phyloP scores from a whole-genome alignment of 2,888 invertebrate species.

The Oxytorus armatus region DNA sequence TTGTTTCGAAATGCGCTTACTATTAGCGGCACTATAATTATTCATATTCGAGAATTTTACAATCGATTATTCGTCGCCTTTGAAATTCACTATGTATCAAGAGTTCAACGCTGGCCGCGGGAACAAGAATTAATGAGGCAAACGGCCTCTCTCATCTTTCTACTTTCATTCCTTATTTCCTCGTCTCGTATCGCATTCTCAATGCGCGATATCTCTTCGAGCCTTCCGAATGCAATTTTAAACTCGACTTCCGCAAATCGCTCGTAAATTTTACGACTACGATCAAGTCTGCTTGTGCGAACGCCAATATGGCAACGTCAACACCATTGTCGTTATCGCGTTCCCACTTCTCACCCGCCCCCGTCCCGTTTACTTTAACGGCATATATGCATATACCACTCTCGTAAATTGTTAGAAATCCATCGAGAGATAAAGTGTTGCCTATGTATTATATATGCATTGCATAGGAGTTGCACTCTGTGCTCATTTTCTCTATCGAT shows the following conservation, averaged over 20 bases:
- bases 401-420: not conserved
- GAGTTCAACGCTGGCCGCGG: constrained; percentile 7
- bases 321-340: constrained; percentile 19
- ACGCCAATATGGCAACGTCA: constrained; percentile 36
- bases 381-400: not conserved
- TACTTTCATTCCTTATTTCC: constrained; percentile 26
- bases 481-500: too few species aligned
- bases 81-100: not conserved
- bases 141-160: constrained; percentile 15
- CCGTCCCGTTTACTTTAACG: constrained; percentile 8
- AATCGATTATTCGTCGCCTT: not conserved
- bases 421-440: too few species aligned
- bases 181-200: constrained; percentile 3
- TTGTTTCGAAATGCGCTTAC: not conserved
- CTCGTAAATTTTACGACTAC: constrained; percentile 72
- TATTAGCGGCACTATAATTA: not conserved
- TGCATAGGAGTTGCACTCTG: too few species aligned
- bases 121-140: too few species aligned
- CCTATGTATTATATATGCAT: too few species aligned
- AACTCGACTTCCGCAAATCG: constrained; percentile 65
- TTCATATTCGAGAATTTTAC: not conserved
- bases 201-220: constrained; percentile 39
- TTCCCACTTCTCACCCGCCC: constrained; percentile 26
- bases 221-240: constrained; percentile 68
- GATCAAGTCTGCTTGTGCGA: constrained; percentile 49